Evolutionary conservation across 2,888 invertebrate species (phyloP), one percentile per base, ranked within the genome.

Genomic region (Crematogaster levior): DNA sequence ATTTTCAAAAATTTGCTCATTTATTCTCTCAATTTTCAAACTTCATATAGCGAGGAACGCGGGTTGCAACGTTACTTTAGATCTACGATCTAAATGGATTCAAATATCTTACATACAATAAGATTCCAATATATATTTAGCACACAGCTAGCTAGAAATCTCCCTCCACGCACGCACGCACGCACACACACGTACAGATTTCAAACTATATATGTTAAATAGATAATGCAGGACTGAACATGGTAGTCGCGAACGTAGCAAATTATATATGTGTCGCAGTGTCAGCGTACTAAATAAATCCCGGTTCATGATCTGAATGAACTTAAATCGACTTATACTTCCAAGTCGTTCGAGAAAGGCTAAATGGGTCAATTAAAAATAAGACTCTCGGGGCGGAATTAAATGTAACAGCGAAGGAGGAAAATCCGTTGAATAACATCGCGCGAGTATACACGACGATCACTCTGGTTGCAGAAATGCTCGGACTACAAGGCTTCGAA

Each of bases 401-500:
- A n/a, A n/a, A n/a, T 15, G 12, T n/a, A 24, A 48, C 34, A 21
- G 12, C 15, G 6, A 24, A 34, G n/a, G n/a, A 6, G 24, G n/a
- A 34, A 37, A 72, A n/a, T 30, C 3, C 9, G 3, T 58, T 21
- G 43, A 43, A 1, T 24, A 63, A 74, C 10, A 3, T 51, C n/a
- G 30, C 37, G 21, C 24, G 12, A 56, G 18, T 56, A 37, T 46
- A n/a, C 6, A 56, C 70, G 27, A 34, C 18, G 27, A 21, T 88
- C 86, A 81, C 89, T 86, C 90, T 92, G 82, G 90, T 96, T 96
- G 83, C 96, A 99, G 98, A 98, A 98, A 97, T 99, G 99, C 95
- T 97, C 98, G 30, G 98, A 99, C 95, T 97, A 98, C 93, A 97
- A 97, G 94, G 98, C 98, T 24, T 98, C 98, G 53, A 95, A 96